Percentiles rank a stretch among this genome's conserved stretches.
phyloP scores from a whole-genome alignment of 2,797 vertebrate species.

The Siniperca obscura region DNA sequence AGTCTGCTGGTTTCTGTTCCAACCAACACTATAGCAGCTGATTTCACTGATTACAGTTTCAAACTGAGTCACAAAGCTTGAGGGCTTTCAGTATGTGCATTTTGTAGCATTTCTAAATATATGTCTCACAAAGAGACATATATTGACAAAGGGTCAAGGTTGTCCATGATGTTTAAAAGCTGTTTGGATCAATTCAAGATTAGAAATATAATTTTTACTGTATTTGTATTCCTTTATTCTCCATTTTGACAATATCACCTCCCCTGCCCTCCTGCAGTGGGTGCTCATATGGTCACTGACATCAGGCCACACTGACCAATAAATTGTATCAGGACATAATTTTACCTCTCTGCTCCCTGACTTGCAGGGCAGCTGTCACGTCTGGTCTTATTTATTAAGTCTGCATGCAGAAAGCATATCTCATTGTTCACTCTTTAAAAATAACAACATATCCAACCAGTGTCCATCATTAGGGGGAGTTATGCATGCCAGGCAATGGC shows the following conservation, averaged over 20 bases:
- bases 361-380: constrained; percentile 64
- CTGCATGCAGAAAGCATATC: constrained; percentile 46
- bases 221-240: neutral
- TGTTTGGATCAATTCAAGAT: neutral
- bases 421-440: constrained; percentile 46
- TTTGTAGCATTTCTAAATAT: constrained; percentile 17
- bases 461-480: constrained; percentile 34
- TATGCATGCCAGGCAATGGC: constrained; percentile 7
- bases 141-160: neutral
- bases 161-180: neutral
- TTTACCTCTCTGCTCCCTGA: constrained; percentile 28
- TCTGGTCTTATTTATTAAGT: constrained; percentile 47
- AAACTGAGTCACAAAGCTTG: constrained; percentile 29
- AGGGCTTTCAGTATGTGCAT: constrained; percentile 16
- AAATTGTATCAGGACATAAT: constrained; percentile 47
- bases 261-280: neutral
- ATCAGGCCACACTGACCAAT: constrained; percentile 45
- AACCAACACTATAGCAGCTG: constrained; percentile 50
- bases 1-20: constrained; percentile 50
- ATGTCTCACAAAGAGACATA: neutral
- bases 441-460: constrained; percentile 34
- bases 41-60: constrained; percentile 69
- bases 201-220: neutral
- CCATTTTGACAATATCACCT: neutral
- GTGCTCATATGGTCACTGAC: constrained; percentile 24